Evolutionary conservation across 2,888 invertebrate genomes (phyloP).

Genomic region (Dioctria rufipes): DNA sequence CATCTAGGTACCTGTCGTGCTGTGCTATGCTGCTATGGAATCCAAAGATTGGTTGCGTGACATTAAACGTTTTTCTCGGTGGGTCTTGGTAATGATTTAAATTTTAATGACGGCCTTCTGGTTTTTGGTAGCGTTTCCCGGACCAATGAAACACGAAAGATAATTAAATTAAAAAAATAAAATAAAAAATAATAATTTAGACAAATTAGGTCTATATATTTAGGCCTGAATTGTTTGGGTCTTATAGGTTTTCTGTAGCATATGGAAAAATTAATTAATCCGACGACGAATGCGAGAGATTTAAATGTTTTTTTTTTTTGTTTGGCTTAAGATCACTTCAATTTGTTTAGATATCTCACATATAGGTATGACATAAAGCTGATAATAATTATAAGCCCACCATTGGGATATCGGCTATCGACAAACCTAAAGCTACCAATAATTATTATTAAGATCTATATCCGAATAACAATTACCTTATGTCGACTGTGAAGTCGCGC

Average conservation of each 20-base stretch:
- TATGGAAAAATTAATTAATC: no score
- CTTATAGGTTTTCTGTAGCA: no score
- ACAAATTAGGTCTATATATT: no score
- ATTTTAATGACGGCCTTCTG: constrained; percentile 3
- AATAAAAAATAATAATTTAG: not conserved
- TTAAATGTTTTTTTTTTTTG: no score
- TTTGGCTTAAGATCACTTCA: not conserved
- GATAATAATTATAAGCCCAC: not conserved
- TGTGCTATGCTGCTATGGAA: not conserved
- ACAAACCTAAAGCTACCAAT: not conserved
- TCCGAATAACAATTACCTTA: not conserved
- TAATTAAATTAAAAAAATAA: not conserved
- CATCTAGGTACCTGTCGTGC: not conserved
- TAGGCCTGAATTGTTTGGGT: no score
- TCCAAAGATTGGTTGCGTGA: constrained; percentile 3
- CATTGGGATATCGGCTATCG: not conserved
- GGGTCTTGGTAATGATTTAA: constrained; percentile 4
- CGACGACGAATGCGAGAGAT: not conserved
- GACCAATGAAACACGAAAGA: not conserved
- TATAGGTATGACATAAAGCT: not conserved
- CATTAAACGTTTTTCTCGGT: not conserved
- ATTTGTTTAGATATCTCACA: not conserved
- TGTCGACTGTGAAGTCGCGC: not conserved
- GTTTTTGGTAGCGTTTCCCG: not conserved
- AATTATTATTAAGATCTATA: not conserved